Evolutionary conservation across 2,113 vertebrate genomes (phyloP), one percentile per base, ranked within the genome.

Genomic region (Thunnus maccoyii): DNA sequence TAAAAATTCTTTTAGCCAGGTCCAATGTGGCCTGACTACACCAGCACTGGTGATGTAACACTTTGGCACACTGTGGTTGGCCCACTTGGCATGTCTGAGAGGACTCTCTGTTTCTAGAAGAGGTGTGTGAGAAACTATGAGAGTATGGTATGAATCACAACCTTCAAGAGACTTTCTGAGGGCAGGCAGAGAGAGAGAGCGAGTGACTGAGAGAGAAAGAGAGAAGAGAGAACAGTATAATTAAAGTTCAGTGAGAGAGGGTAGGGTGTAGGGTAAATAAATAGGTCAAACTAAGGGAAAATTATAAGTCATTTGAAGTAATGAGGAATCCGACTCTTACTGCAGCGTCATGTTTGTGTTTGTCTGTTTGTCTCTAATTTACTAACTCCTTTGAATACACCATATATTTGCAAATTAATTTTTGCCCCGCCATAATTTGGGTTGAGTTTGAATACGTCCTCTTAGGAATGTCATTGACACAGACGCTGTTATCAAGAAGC

Each of bases 391-490:
- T 60, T 72, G 25, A 1, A 22, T 48, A 25, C 3, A 48, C 14
- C 4, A 25, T 0, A 56, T 18, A 70, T 67, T 64, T 3, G 30
- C 46, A 17, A 12, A 61, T 60, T 17, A 1, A 6, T 46, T 50
- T 71, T 32, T 54, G 18, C 10, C 20, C 0, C 44, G 25, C 16
- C 7, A 44, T 66, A 60, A 70, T 16, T 61, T 25, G 58, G 58
- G 20, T 30, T 44, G 22, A 61, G 63, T 60, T 32, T 44, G 4
- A 87, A 22, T 0, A 11, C 0, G 52, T 74, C 58, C 72, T 61
- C 41, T 76, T 20, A 25, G 55, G 41, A 83, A 82, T 84, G 79
- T 80, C 80, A 85, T 67, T 81, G 80, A 89, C 87, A 73, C 80
- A 80, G 56, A 51, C 81, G 83, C n/a, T 54, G 51, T 83, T 89